Evolutionary conservation across 2,888 invertebrate species (phyloP).

Genomic region (Invenusta paracnida): DNA sequence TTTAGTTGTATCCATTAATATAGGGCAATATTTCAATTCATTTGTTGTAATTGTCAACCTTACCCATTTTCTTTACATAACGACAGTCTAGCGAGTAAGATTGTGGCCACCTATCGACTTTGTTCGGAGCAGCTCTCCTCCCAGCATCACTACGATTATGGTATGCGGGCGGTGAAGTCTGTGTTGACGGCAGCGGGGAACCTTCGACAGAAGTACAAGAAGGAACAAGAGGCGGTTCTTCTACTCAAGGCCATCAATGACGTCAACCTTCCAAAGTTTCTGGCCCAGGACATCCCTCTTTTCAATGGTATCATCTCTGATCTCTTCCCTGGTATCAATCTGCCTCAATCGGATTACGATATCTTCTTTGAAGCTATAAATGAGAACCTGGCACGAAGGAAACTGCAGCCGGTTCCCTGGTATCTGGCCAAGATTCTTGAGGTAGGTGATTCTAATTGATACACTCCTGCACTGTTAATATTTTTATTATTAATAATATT

Average conservation of each 20-base stretch:
- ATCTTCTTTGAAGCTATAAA: conserved; percentile 56
- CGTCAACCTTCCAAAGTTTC: conserved; percentile 61
- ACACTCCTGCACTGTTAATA: too few relatives aligned
- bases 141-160: conserved; percentile 62
- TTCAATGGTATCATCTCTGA: conserved; percentile 61
- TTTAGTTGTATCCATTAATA: too few relatives aligned
- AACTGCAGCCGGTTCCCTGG: conserved; percentile 60
- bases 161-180: conserved; percentile 63
- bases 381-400: conserved; percentile 55
- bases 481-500: too few relatives aligned
- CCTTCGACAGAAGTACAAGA: conserved; percentile 59
- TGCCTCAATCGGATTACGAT: conserved; percentile 62
- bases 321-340: conserved; percentile 60
- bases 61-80: too few relatives aligned
- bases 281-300: conserved; percentile 60
- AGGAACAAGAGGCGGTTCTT: conserved; percentile 57
- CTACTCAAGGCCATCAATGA: conserved; percentile 61
- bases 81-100: conserved; percentile 59
- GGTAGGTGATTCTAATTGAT: too few relatives aligned
- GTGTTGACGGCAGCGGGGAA: conserved; percentile 61
- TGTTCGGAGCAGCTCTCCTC: conserved; percentile 61
- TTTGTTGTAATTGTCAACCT: too few relatives aligned
- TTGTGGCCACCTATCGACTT: conserved; percentile 60
- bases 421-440: conserved; percentile 63
- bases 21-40: too few relatives aligned